Evolutionary conservation across 37 sponge, comb jelly and placozoan genomes (phyloP), one percentile per base, ranked within the genome.

Genomic region (Tethya wilhelma): DNA sequence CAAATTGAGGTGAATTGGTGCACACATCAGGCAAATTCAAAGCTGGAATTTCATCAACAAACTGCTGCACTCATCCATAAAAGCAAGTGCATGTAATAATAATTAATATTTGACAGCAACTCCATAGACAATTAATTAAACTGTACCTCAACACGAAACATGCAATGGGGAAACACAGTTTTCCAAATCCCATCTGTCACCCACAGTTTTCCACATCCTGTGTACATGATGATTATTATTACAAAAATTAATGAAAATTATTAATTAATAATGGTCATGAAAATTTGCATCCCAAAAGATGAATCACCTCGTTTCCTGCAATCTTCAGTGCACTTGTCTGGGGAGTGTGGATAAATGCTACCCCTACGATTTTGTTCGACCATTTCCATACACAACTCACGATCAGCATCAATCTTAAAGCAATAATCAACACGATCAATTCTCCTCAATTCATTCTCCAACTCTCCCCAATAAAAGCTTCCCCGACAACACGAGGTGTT

Each of bases 131-230:
- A 30, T 40, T 29, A 64, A 42, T 31, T 67, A 23, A 9, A 49
- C 9, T 36, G 28, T 49, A 85, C 85, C 79, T 78, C 40, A 53
- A 76, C 77, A 60, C 42, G 36, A 36, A 74, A 85, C 79, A 85
- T 77, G 63, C 85, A 85, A 55, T 85, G 85, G 29, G 85, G 79
- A 60, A 85, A 85, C 23, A 78, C 34, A 4, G 62, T 43, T 43
- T 77, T 77, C 85, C 85, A 85, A 9, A 77, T 78, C n/a, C 85
- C 85, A 77, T 85, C 78, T 28, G 85, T 85, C 11, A 85, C 79
- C 85, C 85, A 85, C 39, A 85, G 64, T 0, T 65, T 62, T 28
- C 85, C 85, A 85, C 85, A 85, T 32, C 85, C 85, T 84, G 25
- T n/a, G n/a, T n/a, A n/a, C n/a, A n/a, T n/a, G n/a, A n/a, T n/a